Conservation (phyloP, 2,797 vertebrate species). For the Lophura swinhoii region DNA sequence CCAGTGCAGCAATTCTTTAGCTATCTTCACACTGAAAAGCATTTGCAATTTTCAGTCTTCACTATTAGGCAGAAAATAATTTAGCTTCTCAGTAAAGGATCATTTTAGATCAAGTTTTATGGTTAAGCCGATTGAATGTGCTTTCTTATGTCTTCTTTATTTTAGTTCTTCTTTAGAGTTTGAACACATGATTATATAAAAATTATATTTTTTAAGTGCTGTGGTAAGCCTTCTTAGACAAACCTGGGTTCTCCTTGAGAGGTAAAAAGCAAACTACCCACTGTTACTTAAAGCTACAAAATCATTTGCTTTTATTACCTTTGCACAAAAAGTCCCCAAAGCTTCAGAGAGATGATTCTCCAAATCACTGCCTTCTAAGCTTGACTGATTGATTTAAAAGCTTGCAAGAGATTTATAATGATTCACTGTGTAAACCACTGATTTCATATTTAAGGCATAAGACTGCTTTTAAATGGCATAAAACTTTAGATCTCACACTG, state of each 20-base stretch:
- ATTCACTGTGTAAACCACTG: slow-evolving; percentile 84
- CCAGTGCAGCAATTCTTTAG: not conserved
- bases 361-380: slow-evolving; percentile 88
- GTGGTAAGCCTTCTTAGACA: slow-evolving; percentile 58
- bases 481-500: slow-evolving; percentile 74
- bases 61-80: slow-evolving; percentile 15
- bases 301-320: slow-evolving; percentile 82
- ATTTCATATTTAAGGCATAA: slow-evolving; percentile 83
- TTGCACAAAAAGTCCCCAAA: slow-evolving; percentile 79
- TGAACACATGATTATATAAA: slow-evolving; percentile 50
- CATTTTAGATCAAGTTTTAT: slow-evolving; percentile 43
- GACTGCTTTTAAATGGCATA: slow-evolving; percentile 78
- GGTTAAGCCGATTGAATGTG: slow-evolving; percentile 32
- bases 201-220: slow-evolving; percentile 17
- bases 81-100: slow-evolving; percentile 20
- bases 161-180: slow-evolving; percentile 42
- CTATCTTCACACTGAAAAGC: not conserved
- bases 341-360: slow-evolving; percentile 80
- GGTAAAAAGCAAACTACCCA: slow-evolving; percentile 71
- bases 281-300: slow-evolving; percentile 82
- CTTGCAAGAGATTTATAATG: slow-evolving; percentile 87
- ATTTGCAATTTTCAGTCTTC: not conserved
- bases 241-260: slow-evolving; percentile 64
- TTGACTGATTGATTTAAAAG: slow-evolving; percentile 90
- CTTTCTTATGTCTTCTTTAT: slow-evolving; percentile 36